A percentile compares a stretch with the other conserved stretches of the same genome.
Evolutionary conservation across 2,113 vertebrate genomes (phyloP).

Genomic region (Kryptolebias marmoratus): DNA sequence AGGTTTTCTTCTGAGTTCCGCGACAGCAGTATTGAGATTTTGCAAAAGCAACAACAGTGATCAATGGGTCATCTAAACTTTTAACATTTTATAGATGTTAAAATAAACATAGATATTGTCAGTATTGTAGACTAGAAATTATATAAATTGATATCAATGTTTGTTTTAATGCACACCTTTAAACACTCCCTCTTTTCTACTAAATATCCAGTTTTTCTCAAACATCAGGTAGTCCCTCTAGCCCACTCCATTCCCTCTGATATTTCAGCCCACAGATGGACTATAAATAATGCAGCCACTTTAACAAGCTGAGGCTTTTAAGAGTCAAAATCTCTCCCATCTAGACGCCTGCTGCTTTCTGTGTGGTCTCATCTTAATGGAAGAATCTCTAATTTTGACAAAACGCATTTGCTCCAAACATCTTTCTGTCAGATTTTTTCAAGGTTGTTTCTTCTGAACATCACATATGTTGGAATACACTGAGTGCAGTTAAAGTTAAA

Average conservation of each 20-base stretch:
- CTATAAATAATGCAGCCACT: constrained; percentile 63
- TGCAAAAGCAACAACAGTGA: not conserved
- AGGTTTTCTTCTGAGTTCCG: not conserved
- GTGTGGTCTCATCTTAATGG: constrained; percentile 30
- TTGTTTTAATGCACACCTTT: not conserved
- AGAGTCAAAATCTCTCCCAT: constrained; percentile 28
- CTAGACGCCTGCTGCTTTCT: constrained; percentile 9
- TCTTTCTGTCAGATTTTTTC: constrained; percentile 29
- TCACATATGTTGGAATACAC: constrained; percentile 1
- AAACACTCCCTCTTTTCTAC: not conserved
- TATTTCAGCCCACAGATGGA: constrained; percentile 44
- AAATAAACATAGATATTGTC: not conserved
- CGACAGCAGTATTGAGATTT: not conserved
- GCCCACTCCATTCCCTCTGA: constrained; percentile 12
- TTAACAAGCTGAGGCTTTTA: constrained; percentile 53
- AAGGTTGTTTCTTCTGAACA: constrained; percentile 21
- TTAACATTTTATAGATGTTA: not conserved
- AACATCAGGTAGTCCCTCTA: constrained; percentile 10
- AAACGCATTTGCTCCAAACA: constrained; percentile 14
- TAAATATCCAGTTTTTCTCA: constrained; percentile 2
- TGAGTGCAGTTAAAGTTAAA: not conserved
- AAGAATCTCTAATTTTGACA: constrained; percentile 33
- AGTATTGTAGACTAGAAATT: not conserved
- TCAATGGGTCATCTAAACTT: not conserved
- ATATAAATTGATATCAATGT: too few species aligned